These are phyloP conservation scores for Petrolisthes manimaculis DNA, from an alignment of 2,888 invertebrate genomes.

Conservation along the genomic window DNA sequence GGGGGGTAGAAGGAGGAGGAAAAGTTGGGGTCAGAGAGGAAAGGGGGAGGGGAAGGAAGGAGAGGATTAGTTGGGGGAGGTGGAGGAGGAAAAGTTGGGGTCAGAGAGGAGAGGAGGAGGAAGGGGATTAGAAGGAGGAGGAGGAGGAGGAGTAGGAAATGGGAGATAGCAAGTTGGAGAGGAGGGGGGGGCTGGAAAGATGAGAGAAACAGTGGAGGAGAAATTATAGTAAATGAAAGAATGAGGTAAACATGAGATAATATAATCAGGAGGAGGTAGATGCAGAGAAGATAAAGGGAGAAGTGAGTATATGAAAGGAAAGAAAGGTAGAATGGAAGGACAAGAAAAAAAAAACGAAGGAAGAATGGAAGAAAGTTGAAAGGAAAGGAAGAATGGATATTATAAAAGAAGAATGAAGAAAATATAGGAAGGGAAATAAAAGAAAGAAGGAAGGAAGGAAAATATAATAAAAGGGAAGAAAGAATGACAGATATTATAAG, in stretches of 20 bases:
- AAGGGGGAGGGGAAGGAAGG: background rate
- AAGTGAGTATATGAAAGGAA: background rate
- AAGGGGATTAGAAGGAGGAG: background rate
- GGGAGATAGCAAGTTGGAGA: background rate
- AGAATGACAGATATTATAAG: background rate
- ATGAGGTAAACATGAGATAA: too few species aligned
- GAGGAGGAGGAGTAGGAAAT: background rate
- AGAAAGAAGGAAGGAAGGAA: background rate
- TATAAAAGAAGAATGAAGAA: background rate
- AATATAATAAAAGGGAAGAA: slow-evolving; percentile 2
- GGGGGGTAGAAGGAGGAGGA: too few species aligned
- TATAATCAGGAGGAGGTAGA: background rate
- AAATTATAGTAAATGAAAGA: background rate
- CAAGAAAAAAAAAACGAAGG: background rate
- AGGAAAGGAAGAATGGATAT: background rate
- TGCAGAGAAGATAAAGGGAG: background rate
- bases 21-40: background rate
- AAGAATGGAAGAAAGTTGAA: background rate
- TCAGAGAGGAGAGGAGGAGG: background rate
- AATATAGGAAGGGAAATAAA: background rate
- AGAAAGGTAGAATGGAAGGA: background rate
- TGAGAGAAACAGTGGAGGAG: background rate
- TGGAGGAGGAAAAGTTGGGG: background rate
- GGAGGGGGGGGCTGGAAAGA: background rate
- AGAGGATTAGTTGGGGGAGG: background rate